Percentiles rank a stretch among this genome's conserved stretches.
Evolutionary conservation across 1,140 invertebrate genomes (phyloP).

Genomic region (Drosophila persimilis): DNA sequence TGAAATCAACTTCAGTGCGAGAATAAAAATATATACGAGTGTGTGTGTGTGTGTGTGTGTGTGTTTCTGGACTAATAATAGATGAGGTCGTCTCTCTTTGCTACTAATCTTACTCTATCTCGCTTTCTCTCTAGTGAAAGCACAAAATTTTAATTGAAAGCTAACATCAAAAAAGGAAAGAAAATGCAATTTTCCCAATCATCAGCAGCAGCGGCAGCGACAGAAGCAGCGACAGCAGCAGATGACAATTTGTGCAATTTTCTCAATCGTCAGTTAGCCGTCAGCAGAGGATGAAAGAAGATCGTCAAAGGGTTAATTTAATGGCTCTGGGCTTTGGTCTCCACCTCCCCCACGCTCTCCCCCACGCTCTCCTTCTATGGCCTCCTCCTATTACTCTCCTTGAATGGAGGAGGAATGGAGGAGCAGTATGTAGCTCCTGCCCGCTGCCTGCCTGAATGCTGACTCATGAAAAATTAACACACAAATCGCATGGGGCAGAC

Average conservation of each 20-base stretch:
- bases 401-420: not conserved
- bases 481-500: slow-evolving; percentile 53
- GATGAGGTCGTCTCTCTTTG: slow-evolving; percentile 24
- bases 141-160: slow-evolving; percentile 39
- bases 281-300: slow-evolving; percentile 2
- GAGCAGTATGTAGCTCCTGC: not conserved
- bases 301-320: slow-evolving; percentile 31
- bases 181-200: slow-evolving; percentile 23
- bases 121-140: not conserved
- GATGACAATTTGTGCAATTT: no score
- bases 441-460: slow-evolving; percentile 7
- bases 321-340: slow-evolving; percentile 15
- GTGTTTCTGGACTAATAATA: slow-evolving; percentile 16
- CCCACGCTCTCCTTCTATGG: not conserved
- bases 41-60: not conserved
- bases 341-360: not conserved
- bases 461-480: slow-evolving; percentile 71
- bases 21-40: not conserved
- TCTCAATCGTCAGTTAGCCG: no score
- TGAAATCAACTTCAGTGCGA: not conserved
- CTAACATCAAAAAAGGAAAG: slow-evolving; percentile 22
- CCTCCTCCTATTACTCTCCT: not conserved
- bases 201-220: not conserved
- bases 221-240: no score
- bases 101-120: not conserved